phyloP scores from a whole-genome alignment of 2,888 invertebrate species.

The Halictus quadricinctus region DNA sequence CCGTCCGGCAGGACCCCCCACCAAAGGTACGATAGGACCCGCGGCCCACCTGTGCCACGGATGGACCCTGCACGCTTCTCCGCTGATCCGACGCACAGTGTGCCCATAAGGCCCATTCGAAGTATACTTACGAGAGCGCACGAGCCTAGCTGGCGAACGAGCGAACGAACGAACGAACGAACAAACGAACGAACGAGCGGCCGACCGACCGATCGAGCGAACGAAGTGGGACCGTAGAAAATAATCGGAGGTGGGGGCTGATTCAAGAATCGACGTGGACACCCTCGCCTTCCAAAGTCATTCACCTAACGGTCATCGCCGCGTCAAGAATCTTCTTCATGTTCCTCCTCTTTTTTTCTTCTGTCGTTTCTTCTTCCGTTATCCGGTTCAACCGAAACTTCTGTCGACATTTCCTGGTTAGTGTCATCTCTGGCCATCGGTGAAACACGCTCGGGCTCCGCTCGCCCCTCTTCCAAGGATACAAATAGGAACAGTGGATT shows the following conservation, averaged over 20 bases:
- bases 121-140: conserved; percentile 71
- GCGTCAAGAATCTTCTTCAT: conserved; percentile 72
- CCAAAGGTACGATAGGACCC: conserved; percentile 65
- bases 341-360: conserved; percentile 51
- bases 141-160: conserved; percentile 55
- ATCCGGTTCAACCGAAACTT: conserved; percentile 44
- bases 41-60: conserved; percentile 77
- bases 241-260: conserved; percentile 71
- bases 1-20: conserved; percentile 64
- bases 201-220: conserved; percentile 58
- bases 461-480: background rate
- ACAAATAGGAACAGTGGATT: background rate
- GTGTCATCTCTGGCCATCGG: background rate
- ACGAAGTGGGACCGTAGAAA: conserved; percentile 68
- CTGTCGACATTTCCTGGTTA: background rate
- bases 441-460: background rate
- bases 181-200: conserved; percentile 36
- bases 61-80: conserved; percentile 77
- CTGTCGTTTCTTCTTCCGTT: conserved; percentile 57
- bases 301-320: conserved; percentile 79
- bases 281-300: conserved; percentile 77
- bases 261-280: conserved; percentile 76
- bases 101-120: conserved; percentile 75
- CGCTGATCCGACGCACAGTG: conserved; percentile 73
- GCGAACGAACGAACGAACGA: conserved; percentile 32